Evolutionary conservation across 2,113 vertebrate species (phyloP).

Genomic region (Crocuta crocuta): DNA sequence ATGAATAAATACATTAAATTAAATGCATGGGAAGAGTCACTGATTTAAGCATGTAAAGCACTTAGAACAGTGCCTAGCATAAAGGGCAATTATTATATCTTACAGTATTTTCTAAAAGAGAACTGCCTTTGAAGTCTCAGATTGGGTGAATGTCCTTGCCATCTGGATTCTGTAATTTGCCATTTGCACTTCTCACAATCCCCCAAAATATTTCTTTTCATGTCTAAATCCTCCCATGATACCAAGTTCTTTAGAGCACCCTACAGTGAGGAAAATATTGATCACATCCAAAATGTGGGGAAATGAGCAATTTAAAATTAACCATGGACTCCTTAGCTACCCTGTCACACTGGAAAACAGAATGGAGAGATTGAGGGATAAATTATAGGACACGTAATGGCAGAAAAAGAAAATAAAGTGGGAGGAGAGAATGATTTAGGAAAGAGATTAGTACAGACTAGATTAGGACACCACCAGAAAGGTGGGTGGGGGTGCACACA

Average conservation of each 20-base stretch:
- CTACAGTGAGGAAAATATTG: neutral
- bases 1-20: neutral
- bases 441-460: neutral
- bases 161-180: neutral
- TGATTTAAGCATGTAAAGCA: neutral
- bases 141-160: neutral
- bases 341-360: neutral
- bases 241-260: neutral
- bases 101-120: neutral
- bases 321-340: neutral
- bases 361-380: neutral
- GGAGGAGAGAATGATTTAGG: neutral
- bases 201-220: neutral
- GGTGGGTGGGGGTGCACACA: neutral
- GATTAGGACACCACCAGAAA: neutral
- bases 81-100: neutral
- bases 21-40: neutral
- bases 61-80: neutral
- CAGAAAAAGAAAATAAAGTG: constrained; percentile 18
- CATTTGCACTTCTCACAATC: neutral
- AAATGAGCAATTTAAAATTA: neutral
- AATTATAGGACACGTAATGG: neutral
- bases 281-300: neutral
- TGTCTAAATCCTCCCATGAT: neutral
- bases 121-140: neutral